phyloP scores from a whole-genome alignment of 2,113 vertebrate species.

The Hippocampus abdominalis region DNA sequence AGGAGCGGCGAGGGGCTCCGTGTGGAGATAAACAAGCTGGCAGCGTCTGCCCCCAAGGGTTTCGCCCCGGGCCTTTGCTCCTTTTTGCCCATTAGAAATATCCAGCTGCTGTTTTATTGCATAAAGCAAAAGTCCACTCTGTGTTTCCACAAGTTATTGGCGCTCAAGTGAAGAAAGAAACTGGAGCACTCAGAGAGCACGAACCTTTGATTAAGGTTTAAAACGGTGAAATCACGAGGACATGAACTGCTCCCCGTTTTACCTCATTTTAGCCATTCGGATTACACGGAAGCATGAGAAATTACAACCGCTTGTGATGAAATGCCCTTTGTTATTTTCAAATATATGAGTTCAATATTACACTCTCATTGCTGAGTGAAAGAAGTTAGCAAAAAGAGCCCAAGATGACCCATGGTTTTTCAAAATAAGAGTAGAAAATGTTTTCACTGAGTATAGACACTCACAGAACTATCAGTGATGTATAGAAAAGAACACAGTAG shows the following conservation, averaged over 20 bases:
- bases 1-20: conserved; percentile 37
- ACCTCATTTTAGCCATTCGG: not conserved
- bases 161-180: conserved; percentile 21
- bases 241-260: not conserved
- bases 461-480: too few species aligned
- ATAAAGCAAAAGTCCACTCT: conserved; percentile 40
- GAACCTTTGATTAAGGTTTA: conserved; percentile 7
- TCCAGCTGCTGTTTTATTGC: conserved; percentile 49
- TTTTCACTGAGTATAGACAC: too few species aligned
- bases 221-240: not conserved
- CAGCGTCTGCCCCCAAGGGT: conserved; percentile 54
- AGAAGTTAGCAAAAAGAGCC: too few species aligned
- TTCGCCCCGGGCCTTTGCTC: conserved; percentile 36
- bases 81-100: conserved; percentile 54
- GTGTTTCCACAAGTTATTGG: conserved; percentile 14
- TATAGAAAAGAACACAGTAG: too few species aligned
- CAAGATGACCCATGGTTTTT: too few species aligned
- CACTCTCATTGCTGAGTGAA: too few species aligned
- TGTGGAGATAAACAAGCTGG: conserved; percentile 62
- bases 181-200: conserved; percentile 5
- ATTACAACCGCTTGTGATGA: not conserved
- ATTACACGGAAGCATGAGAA: not conserved
- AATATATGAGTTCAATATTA: too few species aligned
- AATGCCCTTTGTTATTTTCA: too few species aligned
- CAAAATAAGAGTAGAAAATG: too few species aligned